These are phyloP conservation scores for Crotalus viridis DNA, from an alignment of 2,113 vertebrate genomes.

Conservation along the genomic window DNA sequence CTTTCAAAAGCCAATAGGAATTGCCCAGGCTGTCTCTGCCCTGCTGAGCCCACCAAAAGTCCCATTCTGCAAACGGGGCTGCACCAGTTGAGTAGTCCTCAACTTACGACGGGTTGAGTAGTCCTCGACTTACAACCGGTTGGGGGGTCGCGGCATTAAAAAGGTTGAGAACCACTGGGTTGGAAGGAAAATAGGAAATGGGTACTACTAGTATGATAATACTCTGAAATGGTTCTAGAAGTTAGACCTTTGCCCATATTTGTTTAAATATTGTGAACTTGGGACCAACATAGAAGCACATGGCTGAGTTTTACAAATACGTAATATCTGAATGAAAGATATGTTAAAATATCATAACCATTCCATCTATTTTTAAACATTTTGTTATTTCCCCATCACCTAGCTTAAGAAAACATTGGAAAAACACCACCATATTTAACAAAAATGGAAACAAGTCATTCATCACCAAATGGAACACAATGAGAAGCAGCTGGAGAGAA, in stretches of 20 bases:
- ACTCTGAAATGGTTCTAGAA: background rate
- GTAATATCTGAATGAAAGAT: background rate
- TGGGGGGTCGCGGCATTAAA: too few relatives aligned
- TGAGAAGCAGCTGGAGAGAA: background rate
- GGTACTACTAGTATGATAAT: background rate
- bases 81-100: too few relatives aligned
- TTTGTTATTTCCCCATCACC: background rate
- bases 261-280: background rate
- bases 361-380: background rate
- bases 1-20: too few relatives aligned
- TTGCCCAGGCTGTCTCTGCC: too few relatives aligned
- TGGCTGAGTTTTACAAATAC: background rate
- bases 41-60: too few relatives aligned
- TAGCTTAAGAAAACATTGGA: background rate
- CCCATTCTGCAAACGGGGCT: too few relatives aligned
- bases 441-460: background rate
- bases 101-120: too few relatives aligned
- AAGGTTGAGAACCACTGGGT: too few relatives aligned
- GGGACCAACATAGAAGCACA: background rate
- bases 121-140: too few relatives aligned
- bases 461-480: background rate
- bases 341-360: background rate
- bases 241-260: background rate
- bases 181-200: background rate
- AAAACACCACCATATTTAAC: background rate